Conservation (phyloP, 2,113 vertebrate genomes). For the Desmodus rotundus region DNA sequence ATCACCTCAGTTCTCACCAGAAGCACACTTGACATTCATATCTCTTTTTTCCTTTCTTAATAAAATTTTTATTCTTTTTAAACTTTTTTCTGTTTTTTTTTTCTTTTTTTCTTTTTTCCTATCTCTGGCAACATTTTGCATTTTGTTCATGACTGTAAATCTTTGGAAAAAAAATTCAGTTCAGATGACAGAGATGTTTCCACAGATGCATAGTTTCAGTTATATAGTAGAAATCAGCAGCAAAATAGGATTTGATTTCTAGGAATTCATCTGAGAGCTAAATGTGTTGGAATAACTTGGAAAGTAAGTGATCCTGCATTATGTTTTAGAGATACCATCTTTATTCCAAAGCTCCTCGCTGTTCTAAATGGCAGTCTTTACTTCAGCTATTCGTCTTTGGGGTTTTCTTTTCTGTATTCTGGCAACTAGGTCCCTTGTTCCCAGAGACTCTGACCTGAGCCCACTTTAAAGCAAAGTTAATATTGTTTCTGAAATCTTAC, state of each 20-base stretch:
- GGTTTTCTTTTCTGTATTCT: background rate
- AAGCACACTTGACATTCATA: background rate
- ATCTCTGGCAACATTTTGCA: background rate
- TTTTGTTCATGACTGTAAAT: background rate
- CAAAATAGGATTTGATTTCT: slow-evolving; percentile 42
- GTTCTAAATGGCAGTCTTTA: background rate
- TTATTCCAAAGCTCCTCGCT: background rate
- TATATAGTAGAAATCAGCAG: background rate
- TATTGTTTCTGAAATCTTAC: background rate
- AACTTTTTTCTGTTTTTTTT: background rate
- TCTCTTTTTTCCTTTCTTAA: background rate
- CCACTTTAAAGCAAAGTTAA: background rate
- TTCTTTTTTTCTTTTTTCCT: background rate
- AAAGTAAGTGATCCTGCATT: slow-evolving; percentile 24
- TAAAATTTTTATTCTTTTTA: too few relatives aligned
- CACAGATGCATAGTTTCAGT: background rate
- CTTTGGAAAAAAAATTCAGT: background rate
- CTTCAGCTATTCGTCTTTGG: background rate
- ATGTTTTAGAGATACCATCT: background rate
- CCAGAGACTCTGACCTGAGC: background rate
- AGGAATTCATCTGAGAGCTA: background rate
- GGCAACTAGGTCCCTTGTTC: background rate
- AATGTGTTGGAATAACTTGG: slow-evolving; percentile 3
- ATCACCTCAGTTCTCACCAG: background rate
- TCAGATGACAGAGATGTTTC: slow-evolving; percentile 2